These are phyloP conservation scores for Takifugu rubripes DNA, from an alignment of 2,797 vertebrate species.

Conservation along the genomic window DNA sequence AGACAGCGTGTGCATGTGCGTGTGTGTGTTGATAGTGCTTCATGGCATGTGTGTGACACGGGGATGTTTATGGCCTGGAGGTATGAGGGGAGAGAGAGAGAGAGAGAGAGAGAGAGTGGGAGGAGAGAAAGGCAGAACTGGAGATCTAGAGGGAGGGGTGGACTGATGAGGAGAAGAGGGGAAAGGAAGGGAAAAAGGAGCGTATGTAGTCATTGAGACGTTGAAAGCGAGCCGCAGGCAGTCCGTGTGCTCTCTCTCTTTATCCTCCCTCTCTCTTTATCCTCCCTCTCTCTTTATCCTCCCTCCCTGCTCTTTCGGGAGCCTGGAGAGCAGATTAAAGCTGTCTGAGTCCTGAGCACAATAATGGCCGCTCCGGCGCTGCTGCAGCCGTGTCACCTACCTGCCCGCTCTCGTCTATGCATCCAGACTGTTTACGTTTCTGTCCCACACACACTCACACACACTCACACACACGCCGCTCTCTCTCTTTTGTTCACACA, in stretches of 20 bases:
- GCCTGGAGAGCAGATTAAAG: conserved; percentile 67
- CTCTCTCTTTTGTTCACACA: conserved; percentile 21
- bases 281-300: not conserved
- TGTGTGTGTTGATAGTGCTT: conserved; percentile 48
- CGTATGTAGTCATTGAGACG: conserved; percentile 69
- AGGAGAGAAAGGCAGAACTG: conserved; percentile 44
- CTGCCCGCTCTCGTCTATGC: conserved; percentile 50
- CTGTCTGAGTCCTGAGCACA: conserved; percentile 59
- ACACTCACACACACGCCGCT: not conserved
- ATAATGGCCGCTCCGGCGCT: conserved; percentile 57
- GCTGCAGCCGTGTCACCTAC: conserved; percentile 54
- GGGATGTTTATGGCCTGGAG: conserved; percentile 69
- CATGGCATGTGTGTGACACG: conserved; percentile 64
- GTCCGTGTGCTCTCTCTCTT: conserved; percentile 53
- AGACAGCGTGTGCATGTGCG: conserved; percentile 13
- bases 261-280: conserved; percentile 19
- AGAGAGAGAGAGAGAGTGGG: conserved; percentile 40
- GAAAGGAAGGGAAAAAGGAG: conserved; percentile 29
- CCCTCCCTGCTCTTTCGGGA: conserved; percentile 47
- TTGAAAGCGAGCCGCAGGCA: conserved; percentile 69
- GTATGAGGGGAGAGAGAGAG: conserved; percentile 30
- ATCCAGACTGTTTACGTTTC: conserved; percentile 27
- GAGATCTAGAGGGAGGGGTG: conserved; percentile 32
- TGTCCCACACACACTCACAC: not conserved
- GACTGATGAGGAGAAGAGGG: conserved; percentile 36